phyloP scores from a whole-genome alignment of 53 echinoderm and acorn worm genomes.

The Glandiceps talaboti region DNA sequence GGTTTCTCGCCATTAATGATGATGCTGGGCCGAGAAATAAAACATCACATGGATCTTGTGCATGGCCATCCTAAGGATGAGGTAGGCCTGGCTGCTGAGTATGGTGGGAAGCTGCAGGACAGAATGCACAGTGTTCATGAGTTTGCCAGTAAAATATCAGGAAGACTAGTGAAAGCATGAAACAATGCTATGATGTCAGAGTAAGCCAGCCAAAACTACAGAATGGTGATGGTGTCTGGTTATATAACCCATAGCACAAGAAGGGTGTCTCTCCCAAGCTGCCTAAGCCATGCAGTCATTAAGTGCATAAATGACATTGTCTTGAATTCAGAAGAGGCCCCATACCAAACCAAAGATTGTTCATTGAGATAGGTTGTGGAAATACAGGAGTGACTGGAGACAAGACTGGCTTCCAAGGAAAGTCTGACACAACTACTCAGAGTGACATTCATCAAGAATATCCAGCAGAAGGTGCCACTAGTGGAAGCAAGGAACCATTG shows the following conservation, averaged over 20 bases:
- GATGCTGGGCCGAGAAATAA: not conserved
- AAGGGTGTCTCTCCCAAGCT: not conserved
- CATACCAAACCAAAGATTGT: not conserved
- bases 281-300: not conserved
- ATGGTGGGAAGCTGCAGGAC: not conserved
- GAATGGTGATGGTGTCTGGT: not conserved
- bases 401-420: not conserved
- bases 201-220: not conserved
- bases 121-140: not conserved
- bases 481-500: not conserved
- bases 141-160: not conserved
- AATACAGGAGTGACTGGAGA: not conserved
- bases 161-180: not conserved
- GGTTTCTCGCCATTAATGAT: not conserved
- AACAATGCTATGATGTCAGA: not conserved
- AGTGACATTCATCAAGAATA: too few relatives aligned
- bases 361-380: not conserved
- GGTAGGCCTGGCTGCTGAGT: not conserved
- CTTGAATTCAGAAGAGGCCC: not conserved
- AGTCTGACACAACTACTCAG: too few relatives aligned
- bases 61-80: not conserved
- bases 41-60: not conserved
- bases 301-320: not conserved
- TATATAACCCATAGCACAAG: not conserved
- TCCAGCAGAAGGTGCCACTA: not conserved